Conservation (phyloP, 2,888 invertebrate genomes). For the Ophion ventricosus region DNA sequence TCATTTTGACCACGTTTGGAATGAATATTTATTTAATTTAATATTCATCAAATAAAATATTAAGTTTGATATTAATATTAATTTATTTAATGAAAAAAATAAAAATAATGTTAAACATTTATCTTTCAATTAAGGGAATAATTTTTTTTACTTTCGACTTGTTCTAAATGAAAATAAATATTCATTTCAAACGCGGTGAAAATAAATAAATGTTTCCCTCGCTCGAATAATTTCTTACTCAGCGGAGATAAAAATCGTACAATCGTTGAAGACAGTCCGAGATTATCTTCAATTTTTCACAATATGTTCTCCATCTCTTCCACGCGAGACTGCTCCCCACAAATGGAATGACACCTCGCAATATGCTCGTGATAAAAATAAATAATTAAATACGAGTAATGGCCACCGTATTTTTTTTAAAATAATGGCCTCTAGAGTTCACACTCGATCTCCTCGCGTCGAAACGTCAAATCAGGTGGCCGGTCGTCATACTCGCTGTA, state of each 20-base stretch:
- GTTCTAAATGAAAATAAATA: too few relatives aligned
- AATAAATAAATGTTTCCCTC: neutral
- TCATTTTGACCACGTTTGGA: too few relatives aligned
- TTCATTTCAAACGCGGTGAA: neutral
- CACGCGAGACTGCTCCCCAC: neutral
- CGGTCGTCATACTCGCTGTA: slow-evolving; percentile 18
- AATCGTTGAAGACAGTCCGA: neutral
- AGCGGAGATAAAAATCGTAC: neutral
- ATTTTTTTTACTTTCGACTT: too few relatives aligned
- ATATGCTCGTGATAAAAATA: neutral
- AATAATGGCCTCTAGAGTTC: neutral
- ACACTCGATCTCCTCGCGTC: neutral
- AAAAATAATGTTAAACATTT: too few relatives aligned
- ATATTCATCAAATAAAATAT: too few relatives aligned
- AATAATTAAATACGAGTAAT: neutral
- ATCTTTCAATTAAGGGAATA: too few relatives aligned
- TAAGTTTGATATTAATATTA: too few relatives aligned
- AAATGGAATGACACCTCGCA: neutral
- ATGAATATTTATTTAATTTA: too few relatives aligned
- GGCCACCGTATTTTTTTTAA: neutral
- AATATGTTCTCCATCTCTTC: neutral
- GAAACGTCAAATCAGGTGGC: slow-evolving; percentile 12
- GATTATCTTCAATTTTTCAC: neutral
- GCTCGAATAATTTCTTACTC: neutral
- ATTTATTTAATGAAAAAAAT: too few relatives aligned